phyloP scores from a whole-genome alignment of 2,113 vertebrate genomes.

The Gracilinanus agilis region DNA sequence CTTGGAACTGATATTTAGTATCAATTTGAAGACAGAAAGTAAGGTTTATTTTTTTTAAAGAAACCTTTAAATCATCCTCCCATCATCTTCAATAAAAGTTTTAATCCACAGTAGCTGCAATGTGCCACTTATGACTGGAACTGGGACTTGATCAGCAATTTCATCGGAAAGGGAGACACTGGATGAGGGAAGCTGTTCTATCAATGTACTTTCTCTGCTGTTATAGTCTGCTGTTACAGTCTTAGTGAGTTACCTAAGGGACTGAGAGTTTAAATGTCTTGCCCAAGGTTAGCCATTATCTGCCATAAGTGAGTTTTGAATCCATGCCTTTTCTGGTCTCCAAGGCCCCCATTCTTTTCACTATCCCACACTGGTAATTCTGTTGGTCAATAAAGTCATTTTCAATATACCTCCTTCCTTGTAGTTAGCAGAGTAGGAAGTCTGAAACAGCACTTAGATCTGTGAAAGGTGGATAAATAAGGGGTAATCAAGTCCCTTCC shows the following conservation, averaged over 20 bases:
- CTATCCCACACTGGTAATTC: background rate
- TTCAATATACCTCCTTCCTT: background rate
- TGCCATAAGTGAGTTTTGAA: background rate
- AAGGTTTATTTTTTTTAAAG: too few species aligned
- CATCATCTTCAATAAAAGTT: background rate
- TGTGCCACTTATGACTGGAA: background rate
- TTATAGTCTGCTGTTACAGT: background rate
- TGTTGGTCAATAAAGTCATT: background rate
- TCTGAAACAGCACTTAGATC: background rate
- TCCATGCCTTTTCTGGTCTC: background rate
- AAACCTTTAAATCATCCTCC: background rate
- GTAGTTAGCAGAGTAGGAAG: background rate
- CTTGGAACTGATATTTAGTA: too few species aligned
- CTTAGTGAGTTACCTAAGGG: background rate
- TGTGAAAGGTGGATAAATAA: background rate
- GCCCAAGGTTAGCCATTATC: background rate
- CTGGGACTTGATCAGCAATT: background rate
- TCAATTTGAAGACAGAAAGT: too few species aligned
- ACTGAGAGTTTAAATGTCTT: background rate
- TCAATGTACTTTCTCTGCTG: background rate
- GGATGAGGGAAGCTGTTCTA: background rate
- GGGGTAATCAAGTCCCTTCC: background rate
- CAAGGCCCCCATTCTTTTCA: background rate
- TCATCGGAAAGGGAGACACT: background rate
- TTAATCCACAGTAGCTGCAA: background rate